phyloP scores from a whole-genome alignment of 2,113 vertebrate genomes.

The Cryptotis parvus region DNA sequence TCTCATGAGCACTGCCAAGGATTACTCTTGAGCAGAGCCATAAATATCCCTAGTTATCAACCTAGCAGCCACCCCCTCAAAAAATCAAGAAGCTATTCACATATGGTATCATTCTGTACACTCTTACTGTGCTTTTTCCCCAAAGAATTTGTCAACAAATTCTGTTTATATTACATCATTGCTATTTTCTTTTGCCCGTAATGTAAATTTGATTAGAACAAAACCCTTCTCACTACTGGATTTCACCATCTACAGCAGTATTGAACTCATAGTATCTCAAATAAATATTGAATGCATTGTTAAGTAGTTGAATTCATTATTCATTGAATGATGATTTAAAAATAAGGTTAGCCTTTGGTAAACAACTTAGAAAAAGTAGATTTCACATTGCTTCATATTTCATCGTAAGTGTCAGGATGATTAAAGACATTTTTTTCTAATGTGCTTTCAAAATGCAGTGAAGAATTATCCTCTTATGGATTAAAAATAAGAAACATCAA shows the following conservation, averaged over 20 bases:
- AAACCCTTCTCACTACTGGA: background rate
- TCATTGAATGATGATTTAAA: conserved; percentile 10
- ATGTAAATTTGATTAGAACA: background rate
- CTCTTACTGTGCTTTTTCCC: background rate
- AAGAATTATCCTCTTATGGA: background rate
- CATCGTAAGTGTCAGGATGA: background rate
- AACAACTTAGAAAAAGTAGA: background rate
- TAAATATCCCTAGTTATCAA: background rate
- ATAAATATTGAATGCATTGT: background rate
- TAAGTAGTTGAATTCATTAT: background rate
- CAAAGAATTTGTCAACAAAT: background rate
- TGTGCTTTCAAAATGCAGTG: background rate
- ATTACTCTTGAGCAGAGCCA: too few species aligned
- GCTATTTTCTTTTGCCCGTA: background rate
- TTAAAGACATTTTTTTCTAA: background rate
- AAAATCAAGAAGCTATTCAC: too few species aligned
- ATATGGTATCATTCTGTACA: background rate
- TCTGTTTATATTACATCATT: background rate
- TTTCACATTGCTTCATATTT: background rate
- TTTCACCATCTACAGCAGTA: background rate
- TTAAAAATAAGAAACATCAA: background rate
- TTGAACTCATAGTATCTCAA: background rate
- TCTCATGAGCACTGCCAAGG: too few species aligned
- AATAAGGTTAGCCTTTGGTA: background rate
- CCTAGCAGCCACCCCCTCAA: background rate